phyloP scores from a whole-genome alignment of 1,140 invertebrate species.

The Cotesia chilonis region DNA sequence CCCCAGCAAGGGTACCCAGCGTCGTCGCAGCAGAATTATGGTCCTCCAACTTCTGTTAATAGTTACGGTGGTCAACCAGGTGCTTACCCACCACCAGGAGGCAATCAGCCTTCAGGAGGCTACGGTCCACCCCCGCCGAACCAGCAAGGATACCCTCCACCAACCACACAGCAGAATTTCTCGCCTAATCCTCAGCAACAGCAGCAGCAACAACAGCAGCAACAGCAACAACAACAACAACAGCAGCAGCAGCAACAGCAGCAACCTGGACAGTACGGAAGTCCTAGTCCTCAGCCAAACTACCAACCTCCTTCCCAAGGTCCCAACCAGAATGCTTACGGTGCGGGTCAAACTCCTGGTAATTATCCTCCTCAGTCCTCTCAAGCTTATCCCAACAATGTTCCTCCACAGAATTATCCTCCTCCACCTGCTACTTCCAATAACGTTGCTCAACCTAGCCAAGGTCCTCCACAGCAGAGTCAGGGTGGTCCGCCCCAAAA shows the following conservation, averaged over 20 bases:
- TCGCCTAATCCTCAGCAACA: slow-evolving; percentile 54
- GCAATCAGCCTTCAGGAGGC: slow-evolving; percentile 55
- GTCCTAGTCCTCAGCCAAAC: slow-evolving; percentile 60
- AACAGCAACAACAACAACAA: neutral
- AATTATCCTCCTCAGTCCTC: slow-evolving; percentile 59
- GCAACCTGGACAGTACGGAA: slow-evolving; percentile 59
- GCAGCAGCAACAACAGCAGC: too few relatives aligned
- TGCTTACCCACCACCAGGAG: slow-evolving; percentile 57
- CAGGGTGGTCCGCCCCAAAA: slow-evolving; percentile 54
- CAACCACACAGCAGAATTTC: slow-evolving; percentile 60
- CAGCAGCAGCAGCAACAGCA: slow-evolving; percentile 54
- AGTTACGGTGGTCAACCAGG: slow-evolving; percentile 61
- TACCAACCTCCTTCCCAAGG: slow-evolving; percentile 61
- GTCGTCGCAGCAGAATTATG: slow-evolving; percentile 59
- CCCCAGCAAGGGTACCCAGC: slow-evolving; percentile 58
- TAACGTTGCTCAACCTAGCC: slow-evolving; percentile 50
- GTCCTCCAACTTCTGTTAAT: slow-evolving; percentile 60
- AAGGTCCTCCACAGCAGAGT: slow-evolving; percentile 58
- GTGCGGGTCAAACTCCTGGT: slow-evolving; percentile 53
- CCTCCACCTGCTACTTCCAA: slow-evolving; percentile 55
- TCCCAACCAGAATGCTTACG: slow-evolving; percentile 60
- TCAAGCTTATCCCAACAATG: slow-evolving; percentile 61
- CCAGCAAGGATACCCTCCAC: slow-evolving; percentile 61
- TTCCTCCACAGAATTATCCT: slow-evolving; percentile 60
- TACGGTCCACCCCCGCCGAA: slow-evolving; percentile 63